Conservation (phyloP, 1,140 invertebrate genomes). For the Drosophila mauritiana region DNA sequence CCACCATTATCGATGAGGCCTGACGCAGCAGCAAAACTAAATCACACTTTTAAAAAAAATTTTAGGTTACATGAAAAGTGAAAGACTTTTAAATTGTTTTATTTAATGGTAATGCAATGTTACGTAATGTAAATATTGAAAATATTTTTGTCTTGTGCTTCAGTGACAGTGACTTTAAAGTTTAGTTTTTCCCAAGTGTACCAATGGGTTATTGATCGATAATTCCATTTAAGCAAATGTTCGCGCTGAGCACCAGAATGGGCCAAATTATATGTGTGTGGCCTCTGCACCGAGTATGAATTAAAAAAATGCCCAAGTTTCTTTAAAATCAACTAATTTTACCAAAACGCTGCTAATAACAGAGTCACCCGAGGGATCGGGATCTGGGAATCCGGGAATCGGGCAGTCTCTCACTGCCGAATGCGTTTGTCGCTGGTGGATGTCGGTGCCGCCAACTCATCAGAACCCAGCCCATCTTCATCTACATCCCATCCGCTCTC, state of each 20-base stretch:
- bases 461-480: constrained; percentile 28
- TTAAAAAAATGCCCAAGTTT: constrained; percentile 65
- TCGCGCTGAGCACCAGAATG: constrained; percentile 77
- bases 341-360: constrained; percentile 66
- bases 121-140: too few relatives aligned
- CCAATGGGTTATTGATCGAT: constrained; percentile 77
- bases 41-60: constrained; percentile 10
- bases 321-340: constrained; percentile 57
- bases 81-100: background rate
- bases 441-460: constrained; percentile 32
- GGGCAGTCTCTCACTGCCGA: constrained; percentile 11
- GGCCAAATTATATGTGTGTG: constrained; percentile 74
- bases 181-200: constrained; percentile 5
- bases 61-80: background rate
- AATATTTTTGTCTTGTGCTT: too few relatives aligned
- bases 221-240: constrained; percentile 83
- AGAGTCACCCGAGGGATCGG: constrained; percentile 25
- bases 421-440: constrained; percentile 55
- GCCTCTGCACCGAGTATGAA: constrained; percentile 21
- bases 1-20: constrained; percentile 60
- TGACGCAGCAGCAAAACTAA: constrained; percentile 33
- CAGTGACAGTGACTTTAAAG: too few relatives aligned
- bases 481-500: constrained; percentile 11
- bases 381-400: constrained; percentile 7
- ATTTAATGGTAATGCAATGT: too few relatives aligned